phyloP scores from a whole-genome alignment of 2,113 vertebrate genomes.

The Xenotilapia longispinis region DNA sequence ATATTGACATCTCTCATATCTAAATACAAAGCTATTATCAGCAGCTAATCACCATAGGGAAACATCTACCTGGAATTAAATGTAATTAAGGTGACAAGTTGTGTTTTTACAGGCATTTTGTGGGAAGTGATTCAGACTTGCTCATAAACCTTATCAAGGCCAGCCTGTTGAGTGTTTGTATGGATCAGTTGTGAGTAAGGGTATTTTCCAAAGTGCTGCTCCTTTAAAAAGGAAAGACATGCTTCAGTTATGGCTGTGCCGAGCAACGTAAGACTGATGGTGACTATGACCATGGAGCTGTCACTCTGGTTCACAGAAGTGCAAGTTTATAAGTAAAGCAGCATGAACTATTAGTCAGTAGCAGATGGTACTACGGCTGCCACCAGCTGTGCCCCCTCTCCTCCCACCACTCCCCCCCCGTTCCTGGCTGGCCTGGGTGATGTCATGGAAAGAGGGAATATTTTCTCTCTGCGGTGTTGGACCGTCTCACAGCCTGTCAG shows the following conservation, averaged over 20 bases:
- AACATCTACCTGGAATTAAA: neutral
- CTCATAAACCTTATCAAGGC: neutral
- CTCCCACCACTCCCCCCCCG: conserved; percentile 22
- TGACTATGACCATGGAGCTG: neutral
- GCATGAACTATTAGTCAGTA: conserved; percentile 76
- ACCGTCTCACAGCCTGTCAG: conserved; percentile 72
- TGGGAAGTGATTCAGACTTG: neutral
- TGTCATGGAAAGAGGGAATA: conserved; percentile 86
- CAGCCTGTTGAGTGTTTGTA: neutral
- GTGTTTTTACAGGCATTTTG: neutral
- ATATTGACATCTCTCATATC: neutral
- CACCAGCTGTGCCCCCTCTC: conserved; percentile 84
- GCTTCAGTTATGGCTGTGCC: neutral
- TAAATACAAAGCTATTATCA: neutral
- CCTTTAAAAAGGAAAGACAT: neutral
- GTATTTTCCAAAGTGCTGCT: neutral
- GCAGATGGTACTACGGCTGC: conserved; percentile 89
- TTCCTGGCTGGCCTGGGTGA: conserved; percentile 70
- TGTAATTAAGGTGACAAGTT: neutral
- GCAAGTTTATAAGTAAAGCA: conserved; percentile 76
- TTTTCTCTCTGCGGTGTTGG: conserved; percentile 73
- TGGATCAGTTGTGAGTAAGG: neutral
- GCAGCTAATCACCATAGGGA: neutral
- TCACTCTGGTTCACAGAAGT: conserved; percentile 51
- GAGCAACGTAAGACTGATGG: neutral